Evolutionary conservation across 2,113 vertebrate species (phyloP), one percentile per base, ranked within the genome.

Genomic region (Tetrax tetrax): DNA sequence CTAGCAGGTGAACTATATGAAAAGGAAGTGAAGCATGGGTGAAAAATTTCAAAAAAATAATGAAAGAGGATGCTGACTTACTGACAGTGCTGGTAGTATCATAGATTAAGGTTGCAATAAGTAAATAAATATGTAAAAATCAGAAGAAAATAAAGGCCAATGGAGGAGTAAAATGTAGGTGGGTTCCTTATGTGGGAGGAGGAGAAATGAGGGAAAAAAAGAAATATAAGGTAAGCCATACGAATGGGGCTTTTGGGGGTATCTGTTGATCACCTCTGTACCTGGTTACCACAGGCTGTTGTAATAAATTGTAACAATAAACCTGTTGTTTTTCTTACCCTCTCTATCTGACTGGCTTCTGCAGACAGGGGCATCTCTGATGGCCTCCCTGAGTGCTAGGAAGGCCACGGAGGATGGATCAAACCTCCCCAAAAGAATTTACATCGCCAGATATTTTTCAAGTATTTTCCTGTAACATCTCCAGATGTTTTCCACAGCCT

Each of bases 181-280:
- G 18, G 21, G 24, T 53, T 90, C 18, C 23, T 71, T 65, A 48
- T 65, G 57, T 82, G 23, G 3, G 13, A 41, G 16, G 12, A 2
- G 4, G 1, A 7, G n/a, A 66, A 79, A 9, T 7, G 1, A 11
- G 3, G 2, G 3, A 4, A 3, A 15, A 15, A 74, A 38, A 69
- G 4, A 6, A 70, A 33, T 57, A 43, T 28, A 69, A 66, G 7
- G 10, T 53, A 65, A 48, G 71, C 5, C 10, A 35, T n/a, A 78
- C 10, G 16, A 71, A 79, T 8, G 6, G 5, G 23, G 5, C 13
- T 57, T 70, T 65, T 33, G 7, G 5, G 2, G 7, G 3, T 74
- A 23, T 84, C n/a, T 28, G 16, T 35, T 84, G 29, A 82, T 47
- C 41, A 92, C 53, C 1, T 5, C 21, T 63, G 6, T 63, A 53